A percentile compares a stretch with the other conserved stretches of the same genome.
These are phyloP conservation scores for Polypedilum vanderplanki DNA, from an alignment of 1,140 invertebrate species.

Conservation along the genomic window DNA sequence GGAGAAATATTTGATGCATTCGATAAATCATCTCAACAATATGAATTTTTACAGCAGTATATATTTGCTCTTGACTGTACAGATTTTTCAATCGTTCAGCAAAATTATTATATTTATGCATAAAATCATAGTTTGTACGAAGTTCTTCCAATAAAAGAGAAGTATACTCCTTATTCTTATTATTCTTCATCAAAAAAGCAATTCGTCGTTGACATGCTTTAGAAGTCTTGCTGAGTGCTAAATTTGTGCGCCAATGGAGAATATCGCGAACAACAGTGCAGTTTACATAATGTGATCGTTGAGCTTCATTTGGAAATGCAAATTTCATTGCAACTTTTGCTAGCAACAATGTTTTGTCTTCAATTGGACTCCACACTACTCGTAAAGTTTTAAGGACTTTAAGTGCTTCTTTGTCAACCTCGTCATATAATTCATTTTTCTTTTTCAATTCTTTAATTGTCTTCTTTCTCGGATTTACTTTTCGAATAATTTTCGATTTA, in stretches of 20 bases:
- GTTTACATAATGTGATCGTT: slow-evolving; percentile 43
- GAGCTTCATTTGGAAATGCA: slow-evolving; percentile 47
- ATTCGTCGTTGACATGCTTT: slow-evolving; percentile 59
- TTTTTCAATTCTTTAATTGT: slow-evolving; percentile 32
- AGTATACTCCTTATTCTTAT: slow-evolving; percentile 37
- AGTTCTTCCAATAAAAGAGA: slow-evolving; percentile 39
- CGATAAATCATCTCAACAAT: slow-evolving; percentile 40
- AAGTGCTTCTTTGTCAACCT: slow-evolving; percentile 59
- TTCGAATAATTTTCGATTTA: slow-evolving; percentile 32
- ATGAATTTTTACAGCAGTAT: slow-evolving; percentile 41
- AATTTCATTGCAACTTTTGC: slow-evolving; percentile 60
- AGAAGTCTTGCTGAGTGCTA: slow-evolving; percentile 61
- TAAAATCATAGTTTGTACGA: slow-evolving; percentile 35
- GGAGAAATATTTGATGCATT: slow-evolving; percentile 40
- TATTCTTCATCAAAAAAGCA: slow-evolving; percentile 52
- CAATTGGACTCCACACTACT: slow-evolving; percentile 54
- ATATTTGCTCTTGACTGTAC: slow-evolving; percentile 36
- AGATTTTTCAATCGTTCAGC: not conserved
- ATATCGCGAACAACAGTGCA: slow-evolving; percentile 56
- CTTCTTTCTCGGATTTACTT: slow-evolving; percentile 40
- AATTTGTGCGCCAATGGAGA: slow-evolving; percentile 48
- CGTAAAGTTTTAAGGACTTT: slow-evolving; percentile 56
- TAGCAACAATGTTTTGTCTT: slow-evolving; percentile 59
- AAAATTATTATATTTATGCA: slow-evolving; percentile 29
- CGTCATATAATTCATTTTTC: slow-evolving; percentile 49